Base-by-base conservation (phyloP, 2,888 invertebrate species). In the Neuroscelio doddi region DNA sequence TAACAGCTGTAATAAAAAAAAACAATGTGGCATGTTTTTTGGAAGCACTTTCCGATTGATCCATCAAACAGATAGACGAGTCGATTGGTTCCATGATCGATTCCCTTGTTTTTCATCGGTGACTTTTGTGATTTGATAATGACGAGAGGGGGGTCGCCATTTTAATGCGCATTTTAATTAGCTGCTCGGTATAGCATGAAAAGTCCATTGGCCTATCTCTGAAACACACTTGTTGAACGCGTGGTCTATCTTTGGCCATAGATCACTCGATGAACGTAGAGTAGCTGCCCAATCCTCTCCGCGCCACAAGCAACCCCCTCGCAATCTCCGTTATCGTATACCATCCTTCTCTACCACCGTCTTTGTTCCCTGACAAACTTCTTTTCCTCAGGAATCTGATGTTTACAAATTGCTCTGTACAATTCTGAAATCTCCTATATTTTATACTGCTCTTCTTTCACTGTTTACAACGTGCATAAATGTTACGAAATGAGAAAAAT, bases 181-280 rank as follows among this genome's bases (percentile, higher is more conserved):
- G 64, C 44, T 44, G 32, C 64, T 46, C 62, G 39, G 32, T 34
- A 34, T 46, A 58, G 64, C 62, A 62, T 51, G 64, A 62, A 68
- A 68, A 68, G 62, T 64, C 68, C 64, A 64, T 68, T 61, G 69
- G 68, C 71, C 77, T 82, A 82, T 82, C 80, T 80, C 71, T 74
- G 69, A 76, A 78, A 76, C 80, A 82, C 82, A 83, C 83, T 83
- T 83, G 83, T 83, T 83, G 83, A 83, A 79, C 82, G 82, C 80
- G 79, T 81, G 80, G 82, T 80, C 82, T 83, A 83, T 83, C 82
- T 82, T 81, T 68, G 78, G 76, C 78, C 77, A 82, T 83, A 82
- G 81, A 83, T 83, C 83, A 83, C 76, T 77, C 76, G 73, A 72
- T 72, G 72, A 71, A 73, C 69, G 66, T 66, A 72, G 68, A 65